Evolutionary conservation across 2,797 vertebrate genomes (phyloP), one percentile per base, ranked within the genome.

Genomic region (Amblyopsis hoosieri): DNA sequence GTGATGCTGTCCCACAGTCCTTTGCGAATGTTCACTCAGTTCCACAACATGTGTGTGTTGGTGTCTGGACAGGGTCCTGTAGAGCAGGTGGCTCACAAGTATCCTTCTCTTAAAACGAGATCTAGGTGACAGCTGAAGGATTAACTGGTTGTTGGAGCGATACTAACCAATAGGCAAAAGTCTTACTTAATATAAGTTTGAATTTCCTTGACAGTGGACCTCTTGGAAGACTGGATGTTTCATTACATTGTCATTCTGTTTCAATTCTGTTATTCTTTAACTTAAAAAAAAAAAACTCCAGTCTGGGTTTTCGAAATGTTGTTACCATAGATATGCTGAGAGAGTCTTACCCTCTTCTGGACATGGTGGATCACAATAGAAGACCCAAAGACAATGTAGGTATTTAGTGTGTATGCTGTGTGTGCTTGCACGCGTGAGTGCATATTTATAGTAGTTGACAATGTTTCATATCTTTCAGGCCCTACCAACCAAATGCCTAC

Each of bases 1-100:
- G 95, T 99, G 70, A 90, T 99, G 85, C 88, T 99, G 57, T 96
- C 96, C 13, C 95, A 98, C 90, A 98, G 97, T 87, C 97, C 97
- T 42, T 80, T 99, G 89, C 90, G 92, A 62, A 95, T 95, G 86
- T 97, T 98, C 79, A 90, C 67, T 0, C 87, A 95, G 71, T 94
- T 96, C 75, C 97, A 99, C 59, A 78, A 89, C 33, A 94, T 90
- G 89, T 86, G 88, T n/a, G 93, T 98, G 81, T 90, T 99, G 54
- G 94, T 97, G 72, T 95, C 93, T 0, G 97, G 97, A 9, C 97
- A 99, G 85, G 97, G 97, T 1, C 95, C 95, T 0, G 74, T 97
- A 60, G 83, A 92, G 81, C 95, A 98, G 61, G 95, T 98, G 0
- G 95, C 97, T 66, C 88, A 74, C 45, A 87, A 90, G 97, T 98